These are phyloP conservation scores for Pedicia rivosa DNA, from an alignment of 2,888 invertebrate species.

Conservation along the genomic window DNA sequence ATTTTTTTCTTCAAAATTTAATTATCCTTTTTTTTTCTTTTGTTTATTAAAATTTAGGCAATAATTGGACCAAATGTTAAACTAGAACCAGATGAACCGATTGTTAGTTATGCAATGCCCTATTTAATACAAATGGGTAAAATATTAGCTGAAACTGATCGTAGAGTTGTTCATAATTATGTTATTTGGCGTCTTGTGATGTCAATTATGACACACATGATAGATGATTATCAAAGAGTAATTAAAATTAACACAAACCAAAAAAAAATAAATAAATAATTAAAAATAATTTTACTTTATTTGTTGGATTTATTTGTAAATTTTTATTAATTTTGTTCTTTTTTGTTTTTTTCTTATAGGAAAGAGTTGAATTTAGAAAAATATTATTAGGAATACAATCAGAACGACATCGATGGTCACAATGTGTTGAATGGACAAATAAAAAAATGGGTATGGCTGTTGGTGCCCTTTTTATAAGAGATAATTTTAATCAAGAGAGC, in stretches of 20 bases:
- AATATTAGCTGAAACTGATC: constrained; percentile 45
- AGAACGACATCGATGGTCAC: constrained; percentile 56
- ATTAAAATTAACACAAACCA: too few relatives aligned
- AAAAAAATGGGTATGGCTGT: constrained; percentile 78
- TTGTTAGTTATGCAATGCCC: constrained; percentile 59
- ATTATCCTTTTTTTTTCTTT: too few relatives aligned
- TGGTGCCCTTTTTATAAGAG: constrained; percentile 66
- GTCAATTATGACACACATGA: constrained; percentile 59
- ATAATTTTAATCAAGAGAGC: constrained; percentile 71
- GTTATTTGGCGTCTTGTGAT: constrained; percentile 62
- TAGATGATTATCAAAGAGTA: constrained; percentile 59
- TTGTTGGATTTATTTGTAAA: neutral
- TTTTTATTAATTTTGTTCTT: too few relatives aligned
- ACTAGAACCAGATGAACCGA: constrained; percentile 44
- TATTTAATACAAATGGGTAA: constrained; percentile 58
- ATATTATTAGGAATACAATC: constrained; percentile 57
- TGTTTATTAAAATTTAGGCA: too few relatives aligned
- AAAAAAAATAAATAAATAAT: constrained; percentile 6
- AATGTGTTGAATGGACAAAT: constrained; percentile 73
- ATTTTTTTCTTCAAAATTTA: too few relatives aligned
- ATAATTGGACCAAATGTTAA: constrained; percentile 38
- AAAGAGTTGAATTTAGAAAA: constrained; percentile 56
- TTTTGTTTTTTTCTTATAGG: too few relatives aligned
- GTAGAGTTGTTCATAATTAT: constrained; percentile 58
- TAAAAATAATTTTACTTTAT: neutral